These are phyloP conservation scores for Dendropsophus ebraccatus DNA, from an alignment of 2,113 vertebrate genomes.

Conservation along the genomic window DNA sequence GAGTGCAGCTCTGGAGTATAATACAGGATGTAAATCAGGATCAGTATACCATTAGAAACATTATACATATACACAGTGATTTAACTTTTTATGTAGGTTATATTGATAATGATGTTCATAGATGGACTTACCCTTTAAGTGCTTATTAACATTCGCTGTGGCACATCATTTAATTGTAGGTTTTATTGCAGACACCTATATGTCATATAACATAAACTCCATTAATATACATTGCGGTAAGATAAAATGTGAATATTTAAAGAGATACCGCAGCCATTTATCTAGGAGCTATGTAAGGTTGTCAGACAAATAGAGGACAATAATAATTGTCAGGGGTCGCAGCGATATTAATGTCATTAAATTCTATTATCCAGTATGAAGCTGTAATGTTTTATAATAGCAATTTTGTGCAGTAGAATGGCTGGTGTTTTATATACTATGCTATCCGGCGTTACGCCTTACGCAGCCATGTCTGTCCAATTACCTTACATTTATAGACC, in stretches of 20 bases:
- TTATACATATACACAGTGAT: too few relatives aligned
- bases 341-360: not conserved
- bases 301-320: not conserved
- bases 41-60: too few relatives aligned
- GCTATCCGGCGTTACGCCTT: too few relatives aligned
- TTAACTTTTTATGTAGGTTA: too few relatives aligned
- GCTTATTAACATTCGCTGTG: too few relatives aligned
- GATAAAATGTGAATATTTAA: not conserved
- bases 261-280: not conserved
- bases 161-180: too few relatives aligned
- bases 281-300: not conserved
- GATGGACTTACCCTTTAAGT: too few relatives aligned
- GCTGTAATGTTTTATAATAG: not conserved
- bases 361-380: not conserved
- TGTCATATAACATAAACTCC: not conserved
- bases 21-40: too few relatives aligned
- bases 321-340: constrained; percentile 14
- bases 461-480: not conserved
- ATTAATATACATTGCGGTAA: not conserved
- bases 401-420: not conserved
- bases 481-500: not conserved
- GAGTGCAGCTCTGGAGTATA: too few relatives aligned
- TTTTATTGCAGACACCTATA: too few relatives aligned
- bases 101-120: too few relatives aligned
- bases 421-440: not conserved